Conservation (phyloP, 2,113 vertebrate species). For the Rhizomys pruinosus region DNA sequence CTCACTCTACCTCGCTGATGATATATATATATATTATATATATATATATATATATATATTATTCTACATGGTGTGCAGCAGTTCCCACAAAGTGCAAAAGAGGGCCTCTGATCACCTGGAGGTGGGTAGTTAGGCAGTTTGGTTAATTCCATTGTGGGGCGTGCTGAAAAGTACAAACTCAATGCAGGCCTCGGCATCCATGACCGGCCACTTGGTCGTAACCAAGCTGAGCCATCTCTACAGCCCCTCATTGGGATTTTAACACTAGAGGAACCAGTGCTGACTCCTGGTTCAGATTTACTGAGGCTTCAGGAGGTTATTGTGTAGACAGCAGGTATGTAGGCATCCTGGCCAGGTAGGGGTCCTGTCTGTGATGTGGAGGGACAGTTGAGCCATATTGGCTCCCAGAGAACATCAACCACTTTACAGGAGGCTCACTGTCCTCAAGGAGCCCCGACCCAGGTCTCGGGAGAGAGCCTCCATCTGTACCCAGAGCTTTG, state of each 20-base stretch:
- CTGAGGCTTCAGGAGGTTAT: slow-evolving; percentile 42
- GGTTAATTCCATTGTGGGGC: no score
- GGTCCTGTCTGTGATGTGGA: background rate
- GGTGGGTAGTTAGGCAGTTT: no score
- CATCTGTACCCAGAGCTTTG: slow-evolving; percentile 77
- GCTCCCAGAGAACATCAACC: slow-evolving; percentile 38
- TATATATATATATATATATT: no score
- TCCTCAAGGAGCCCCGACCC: background rate
- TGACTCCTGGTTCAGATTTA: background rate
- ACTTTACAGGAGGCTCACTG: slow-evolving; percentile 31
- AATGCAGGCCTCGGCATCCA: no score
- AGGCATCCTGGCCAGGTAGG: background rate
- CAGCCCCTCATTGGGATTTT: slow-evolving; percentile 34
- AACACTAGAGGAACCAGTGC: background rate
- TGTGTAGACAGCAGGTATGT: slow-evolving; percentile 1
- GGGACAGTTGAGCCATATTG: background rate
- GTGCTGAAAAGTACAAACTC: no score
- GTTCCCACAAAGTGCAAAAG: no score
- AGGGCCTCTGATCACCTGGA: no score
- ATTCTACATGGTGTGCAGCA: no score
- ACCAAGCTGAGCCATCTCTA: no score
- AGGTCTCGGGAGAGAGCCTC: slow-evolving; percentile 66
- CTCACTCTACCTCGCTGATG: no score
- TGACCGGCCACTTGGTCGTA: no score
- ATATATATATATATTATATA: no score